A percentile compares a stretch with the other conserved stretches of the same genome.
Evolutionary conservation across 2,888 invertebrate species (phyloP).

Genomic region (Amiota minor): DNA sequence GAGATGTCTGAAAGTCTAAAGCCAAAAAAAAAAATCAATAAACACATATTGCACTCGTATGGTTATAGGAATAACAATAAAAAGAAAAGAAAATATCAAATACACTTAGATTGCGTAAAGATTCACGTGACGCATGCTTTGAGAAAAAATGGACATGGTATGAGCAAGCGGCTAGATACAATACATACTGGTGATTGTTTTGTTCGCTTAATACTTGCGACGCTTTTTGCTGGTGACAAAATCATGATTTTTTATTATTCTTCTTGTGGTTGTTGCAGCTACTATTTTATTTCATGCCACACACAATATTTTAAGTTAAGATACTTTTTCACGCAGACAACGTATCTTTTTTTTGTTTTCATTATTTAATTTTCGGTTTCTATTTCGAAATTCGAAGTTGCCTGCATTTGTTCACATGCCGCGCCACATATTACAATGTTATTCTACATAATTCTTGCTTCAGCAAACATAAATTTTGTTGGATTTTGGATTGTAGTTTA

Average conservation of each 20-base stretch:
- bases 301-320: conserved; percentile 19
- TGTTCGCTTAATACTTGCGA: neutral
- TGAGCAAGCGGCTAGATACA: neutral
- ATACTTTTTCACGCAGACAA: neutral
- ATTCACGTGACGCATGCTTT: conserved; percentile 51
- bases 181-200: neutral
- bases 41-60: neutral
- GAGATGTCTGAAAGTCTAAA: neutral
- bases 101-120: conserved; percentile 52
- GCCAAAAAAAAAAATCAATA: conserved; percentile 15
- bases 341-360: neutral
- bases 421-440: neutral
- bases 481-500: no score
- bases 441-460: neutral
- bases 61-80: neutral
- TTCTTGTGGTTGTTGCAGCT: conserved; percentile 18
- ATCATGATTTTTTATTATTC: conserved; percentile 56
- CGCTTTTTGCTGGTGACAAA: conserved; percentile 44
- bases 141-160: conserved; percentile 23
- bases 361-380: conserved; percentile 1
- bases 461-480: no score
- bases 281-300: conserved; percentile 18
- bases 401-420: conserved; percentile 18
- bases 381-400: conserved; percentile 28
- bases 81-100: neutral